Percentiles rank a stretch among this genome's conserved stretches.
phyloP scores from a whole-genome alignment of 2,113 vertebrate genomes.

The Mionectes macconnelli region DNA sequence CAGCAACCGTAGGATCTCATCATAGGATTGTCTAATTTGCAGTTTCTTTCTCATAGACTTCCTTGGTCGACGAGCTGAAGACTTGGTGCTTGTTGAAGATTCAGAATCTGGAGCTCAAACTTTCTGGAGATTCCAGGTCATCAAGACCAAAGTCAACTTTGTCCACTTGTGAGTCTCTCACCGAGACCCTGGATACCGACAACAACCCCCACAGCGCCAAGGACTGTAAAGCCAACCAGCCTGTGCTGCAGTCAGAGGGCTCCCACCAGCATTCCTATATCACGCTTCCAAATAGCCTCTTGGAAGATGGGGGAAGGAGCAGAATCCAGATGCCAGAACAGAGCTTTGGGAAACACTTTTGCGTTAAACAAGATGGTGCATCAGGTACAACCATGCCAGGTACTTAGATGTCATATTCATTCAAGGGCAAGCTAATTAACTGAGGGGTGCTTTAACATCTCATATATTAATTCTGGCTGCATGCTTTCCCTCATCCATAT shows the following conservation, averaged over 20 bases:
- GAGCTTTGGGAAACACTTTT: constrained; percentile 67
- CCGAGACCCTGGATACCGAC: constrained; percentile 64
- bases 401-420: neutral
- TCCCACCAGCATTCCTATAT: constrained; percentile 55
- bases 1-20: neutral
- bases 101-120: constrained; percentile 86
- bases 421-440: neutral
- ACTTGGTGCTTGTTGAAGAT: constrained; percentile 94
- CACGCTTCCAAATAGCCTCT: constrained; percentile 20
- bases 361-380: constrained; percentile 73
- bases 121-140: constrained; percentile 79
- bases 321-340: constrained; percentile 36
- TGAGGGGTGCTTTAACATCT: neutral
- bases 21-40: neutral
- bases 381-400: constrained; percentile 54
- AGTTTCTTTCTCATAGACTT: constrained; percentile 74
- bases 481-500: neutral
- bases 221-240: constrained; percentile 3
- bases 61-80: constrained; percentile 90
- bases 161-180: constrained; percentile 76
- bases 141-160: constrained; percentile 73
- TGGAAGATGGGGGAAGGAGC: neutral
- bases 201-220: constrained; percentile 39
- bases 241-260: constrained; percentile 4
- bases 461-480: neutral